phyloP scores from a whole-genome alignment of 2,888 invertebrate species.

The Cosmia pyralina region DNA sequence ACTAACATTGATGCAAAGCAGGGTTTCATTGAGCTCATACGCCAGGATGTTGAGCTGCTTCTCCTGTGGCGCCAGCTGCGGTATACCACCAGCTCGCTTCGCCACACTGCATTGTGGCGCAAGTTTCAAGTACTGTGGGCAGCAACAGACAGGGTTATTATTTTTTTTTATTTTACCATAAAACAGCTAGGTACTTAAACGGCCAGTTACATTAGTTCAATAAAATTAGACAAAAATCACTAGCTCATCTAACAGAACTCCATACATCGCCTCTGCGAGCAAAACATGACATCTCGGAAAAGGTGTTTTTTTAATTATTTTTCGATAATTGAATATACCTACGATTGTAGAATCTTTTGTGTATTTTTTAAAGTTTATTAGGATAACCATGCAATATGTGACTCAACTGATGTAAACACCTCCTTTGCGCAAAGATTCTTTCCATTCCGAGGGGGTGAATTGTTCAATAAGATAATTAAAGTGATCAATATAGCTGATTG shows the following conservation, averaged over 20 bases:
- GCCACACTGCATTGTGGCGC: constrained; percentile 91
- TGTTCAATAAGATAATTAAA: too few species aligned
- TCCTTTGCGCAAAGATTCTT: too few species aligned
- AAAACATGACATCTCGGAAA: too few species aligned
- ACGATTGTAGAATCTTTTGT: too few species aligned
- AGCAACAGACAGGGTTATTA: not conserved
- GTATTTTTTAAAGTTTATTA: too few species aligned
- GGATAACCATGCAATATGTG: too few species aligned
- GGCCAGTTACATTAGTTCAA: not conserved
- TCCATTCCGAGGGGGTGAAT: too few species aligned
- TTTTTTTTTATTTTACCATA: not conserved
- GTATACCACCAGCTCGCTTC: constrained; percentile 92
- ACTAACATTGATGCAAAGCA: constrained; percentile 90
- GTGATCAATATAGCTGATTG: too few species aligned
- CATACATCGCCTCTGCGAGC: too few species aligned
- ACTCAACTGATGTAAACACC: too few species aligned
- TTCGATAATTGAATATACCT: too few species aligned
- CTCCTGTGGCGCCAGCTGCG: constrained; percentile 91
- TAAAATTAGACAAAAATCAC: not conserved
- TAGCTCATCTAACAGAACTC: not conserved
- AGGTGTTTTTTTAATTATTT: too few species aligned
- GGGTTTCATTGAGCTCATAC: constrained; percentile 91
- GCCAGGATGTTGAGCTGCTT: constrained; percentile 91
- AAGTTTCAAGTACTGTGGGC: constrained; percentile 81
- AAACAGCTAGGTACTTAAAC: not conserved